A percentile compares a stretch with the other conserved stretches of the same genome.
Evolutionary conservation across 2,113 vertebrate species (phyloP).

Genomic region (Ceratotherium simum): DNA sequence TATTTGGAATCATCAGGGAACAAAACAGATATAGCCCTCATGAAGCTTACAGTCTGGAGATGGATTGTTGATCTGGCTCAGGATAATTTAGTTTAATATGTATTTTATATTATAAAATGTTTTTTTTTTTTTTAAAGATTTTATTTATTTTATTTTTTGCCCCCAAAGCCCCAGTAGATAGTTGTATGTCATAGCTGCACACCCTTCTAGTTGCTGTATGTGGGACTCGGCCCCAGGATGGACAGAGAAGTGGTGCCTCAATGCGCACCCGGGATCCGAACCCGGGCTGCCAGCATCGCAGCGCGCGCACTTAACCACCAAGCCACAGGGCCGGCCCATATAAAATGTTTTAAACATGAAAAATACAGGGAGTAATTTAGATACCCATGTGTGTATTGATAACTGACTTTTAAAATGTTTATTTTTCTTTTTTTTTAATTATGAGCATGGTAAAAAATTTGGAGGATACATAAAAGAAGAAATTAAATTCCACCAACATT

Average conservation of each 20-base stretch:
- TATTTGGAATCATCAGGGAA: not conserved
- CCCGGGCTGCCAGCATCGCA: too few relatives aligned
- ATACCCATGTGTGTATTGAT: not conserved
- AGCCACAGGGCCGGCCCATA: too few relatives aligned
- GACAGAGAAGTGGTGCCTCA: too few relatives aligned
- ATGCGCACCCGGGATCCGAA: too few relatives aligned
- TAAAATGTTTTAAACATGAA: constrained; percentile 37
- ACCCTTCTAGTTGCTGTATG: too few relatives aligned
- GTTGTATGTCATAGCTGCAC: too few relatives aligned
- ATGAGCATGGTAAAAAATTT: not conserved
- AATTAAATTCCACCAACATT: not conserved
- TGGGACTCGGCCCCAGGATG: too few relatives aligned
- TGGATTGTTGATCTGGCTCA: not conserved
- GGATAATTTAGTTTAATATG: not conserved
- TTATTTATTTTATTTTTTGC: too few relatives aligned
- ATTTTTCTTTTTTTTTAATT: not conserved
- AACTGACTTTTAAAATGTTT: not conserved
- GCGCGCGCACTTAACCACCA: too few relatives aligned
- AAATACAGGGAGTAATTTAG: not conserved
- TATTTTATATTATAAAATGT: constrained; percentile 32
- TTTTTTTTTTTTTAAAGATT: too few relatives aligned
- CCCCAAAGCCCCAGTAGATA: too few relatives aligned
- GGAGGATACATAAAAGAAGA: not conserved
- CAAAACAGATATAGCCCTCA: not conserved
- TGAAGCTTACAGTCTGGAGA: not conserved